phyloP scores from a whole-genome alignment of 2,888 invertebrate genomes.

The Drosophila mimetica region DNA sequence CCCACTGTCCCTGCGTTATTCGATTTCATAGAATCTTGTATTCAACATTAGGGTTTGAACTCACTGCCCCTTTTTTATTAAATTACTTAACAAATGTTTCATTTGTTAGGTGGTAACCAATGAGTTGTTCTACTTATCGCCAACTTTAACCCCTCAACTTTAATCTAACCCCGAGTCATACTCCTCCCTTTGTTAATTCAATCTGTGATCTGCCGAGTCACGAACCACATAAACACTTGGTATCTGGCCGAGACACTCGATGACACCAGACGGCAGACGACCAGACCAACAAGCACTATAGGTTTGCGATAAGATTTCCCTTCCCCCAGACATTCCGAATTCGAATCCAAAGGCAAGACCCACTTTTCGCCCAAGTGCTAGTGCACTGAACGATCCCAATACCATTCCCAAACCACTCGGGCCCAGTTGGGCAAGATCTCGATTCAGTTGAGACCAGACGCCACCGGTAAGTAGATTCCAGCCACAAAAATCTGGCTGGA shows the following conservation, averaged over 20 bases:
- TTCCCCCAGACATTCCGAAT: constrained; percentile 4
- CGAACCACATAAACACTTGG: constrained; percentile 12
- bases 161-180: neutral
- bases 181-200: neutral
- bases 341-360: neutral
- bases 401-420: neutral
- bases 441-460: constrained; percentile 10
- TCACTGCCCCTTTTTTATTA: too few relatives aligned
- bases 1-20: too few relatives aligned
- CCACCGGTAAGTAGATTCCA: neutral
- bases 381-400: neutral
- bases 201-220: constrained; percentile 16
- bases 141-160: neutral
- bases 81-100: neutral
- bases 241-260: constrained; percentile 17
- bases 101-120: too few relatives aligned
- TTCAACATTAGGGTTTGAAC: too few relatives aligned
- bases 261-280: constrained; percentile 14
- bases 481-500: neutral
- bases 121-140: neutral
- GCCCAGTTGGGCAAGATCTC: neutral
- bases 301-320: constrained; percentile 17
- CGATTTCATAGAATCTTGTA: too few relatives aligned
- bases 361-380: constrained; percentile 9
- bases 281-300: neutral